Conservation (phyloP, 1,140 invertebrate species). For the Leptinotarsa texana region DNA sequence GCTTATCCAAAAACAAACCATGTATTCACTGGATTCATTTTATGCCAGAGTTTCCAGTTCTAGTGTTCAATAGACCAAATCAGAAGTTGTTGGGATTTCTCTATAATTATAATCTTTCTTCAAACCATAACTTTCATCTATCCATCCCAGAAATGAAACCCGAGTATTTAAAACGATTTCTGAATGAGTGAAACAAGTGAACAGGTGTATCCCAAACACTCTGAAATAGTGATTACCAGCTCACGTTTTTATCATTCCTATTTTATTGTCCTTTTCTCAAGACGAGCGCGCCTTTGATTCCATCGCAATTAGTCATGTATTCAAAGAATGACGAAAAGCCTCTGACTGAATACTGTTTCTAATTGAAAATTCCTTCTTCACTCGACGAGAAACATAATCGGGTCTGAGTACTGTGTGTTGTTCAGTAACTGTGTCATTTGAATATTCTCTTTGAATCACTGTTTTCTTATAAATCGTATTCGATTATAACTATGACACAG, state of each 20-base stretch:
- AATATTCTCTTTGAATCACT: too few relatives aligned
- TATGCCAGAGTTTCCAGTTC: too few relatives aligned
- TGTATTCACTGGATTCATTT: too few relatives aligned
- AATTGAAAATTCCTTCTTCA: slow-evolving; percentile 8
- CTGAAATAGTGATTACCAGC: slow-evolving; percentile 45
- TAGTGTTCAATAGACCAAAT: too few relatives aligned
- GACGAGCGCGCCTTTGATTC: slow-evolving; percentile 41
- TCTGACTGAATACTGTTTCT: neutral
- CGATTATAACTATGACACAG: too few relatives aligned
- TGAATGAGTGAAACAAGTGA: neutral
- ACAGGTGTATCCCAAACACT: slow-evolving; percentile 46
- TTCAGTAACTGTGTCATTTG: too few relatives aligned
- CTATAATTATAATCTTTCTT: too few relatives aligned
- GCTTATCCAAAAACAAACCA: too few relatives aligned
- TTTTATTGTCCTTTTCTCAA: slow-evolving; percentile 45
- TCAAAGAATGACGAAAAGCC: slow-evolving; percentile 3
- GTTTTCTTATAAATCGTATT: too few relatives aligned
- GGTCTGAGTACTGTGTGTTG: neutral
- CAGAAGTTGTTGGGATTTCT: too few relatives aligned
- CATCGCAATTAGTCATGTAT: slow-evolving; percentile 39
- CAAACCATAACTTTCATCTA: too few relatives aligned
- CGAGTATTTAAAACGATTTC: neutral
- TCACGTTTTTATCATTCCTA: slow-evolving; percentile 52
- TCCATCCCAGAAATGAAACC: too few relatives aligned
- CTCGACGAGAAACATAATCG: neutral